Base-by-base conservation (phyloP, 2,113 vertebrate species). In the Heteronetta atricapilla region DNA sequence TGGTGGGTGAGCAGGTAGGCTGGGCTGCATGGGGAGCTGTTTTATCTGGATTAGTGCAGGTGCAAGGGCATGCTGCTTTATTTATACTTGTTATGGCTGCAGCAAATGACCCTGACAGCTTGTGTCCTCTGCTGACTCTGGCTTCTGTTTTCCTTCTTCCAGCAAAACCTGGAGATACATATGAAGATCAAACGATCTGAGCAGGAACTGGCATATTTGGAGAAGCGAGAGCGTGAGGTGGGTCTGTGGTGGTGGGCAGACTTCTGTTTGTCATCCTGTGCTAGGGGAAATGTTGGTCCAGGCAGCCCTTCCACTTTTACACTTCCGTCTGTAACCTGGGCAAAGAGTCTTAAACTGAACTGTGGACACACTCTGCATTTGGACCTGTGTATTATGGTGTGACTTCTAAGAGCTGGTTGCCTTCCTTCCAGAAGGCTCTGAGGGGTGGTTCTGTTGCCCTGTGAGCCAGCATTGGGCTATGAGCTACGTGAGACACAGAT, bases 131-230 rank as follows among this genome's bases (percentile, higher is more conserved):
- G 62, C 55, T 96, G 77, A 93, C 31, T 10, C 80, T 87, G 77
- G 11, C 76, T 94, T 93, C 82, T 87, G 31, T 80, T 89, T 96
- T 73, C 59, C 16, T 96, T 52, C 83, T 95, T 78, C 93, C 97
- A 99, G 99, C 99, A 99, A 99, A 99, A 99, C 96, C 98, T 99
- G 97, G 99, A 99, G 94, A 99, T 99, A 89, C 99, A 99, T 66
- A 98, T 99, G 82, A 99, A 99, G 97, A 99, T 99, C 92, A 99
- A 99, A 96, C 98, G 97, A 89, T 99, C 99, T 0, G 99, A 99
- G 94, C 99, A 98, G 95, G 99, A 99, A 31, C 97, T 99, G 34
- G 99, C 99, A 2, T 99, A 99, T 68, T 97, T 99, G 93, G 99
- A 99, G 97, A 99, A 98, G 95, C 98, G 99, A 97, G 99, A 99